Percentiles rank a stretch among this genome's conserved stretches.
phyloP scores from a whole-genome alignment of 2,888 invertebrate genomes.

The Phymatocera aterrima region DNA sequence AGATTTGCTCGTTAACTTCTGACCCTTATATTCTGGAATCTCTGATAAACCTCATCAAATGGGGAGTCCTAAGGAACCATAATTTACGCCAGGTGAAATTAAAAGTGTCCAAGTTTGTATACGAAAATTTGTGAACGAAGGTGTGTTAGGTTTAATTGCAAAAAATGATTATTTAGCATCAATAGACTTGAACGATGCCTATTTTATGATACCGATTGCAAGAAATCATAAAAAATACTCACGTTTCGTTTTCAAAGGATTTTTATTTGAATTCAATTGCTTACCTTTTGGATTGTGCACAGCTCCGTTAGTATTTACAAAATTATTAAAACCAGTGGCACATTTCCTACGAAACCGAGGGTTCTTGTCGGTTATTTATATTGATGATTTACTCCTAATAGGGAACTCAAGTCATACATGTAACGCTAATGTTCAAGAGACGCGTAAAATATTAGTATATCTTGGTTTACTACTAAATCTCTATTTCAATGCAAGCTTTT shows the following conservation, averaged over 20 bases:
- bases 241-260: conserved; percentile 49
- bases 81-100: neutral
- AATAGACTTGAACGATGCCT: conserved; percentile 17
- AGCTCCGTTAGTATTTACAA: conserved; percentile 35
- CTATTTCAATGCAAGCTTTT: conserved; percentile 34
- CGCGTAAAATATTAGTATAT: neutral
- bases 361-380: conserved; percentile 19
- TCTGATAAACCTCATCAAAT: conserved; percentile 7
- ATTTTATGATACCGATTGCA: conserved; percentile 49
- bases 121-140: conserved; percentile 2
- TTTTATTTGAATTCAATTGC: conserved; percentile 52
- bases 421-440: neutral
- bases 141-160: conserved; percentile 46
- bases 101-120: neutral
- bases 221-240: conserved; percentile 52
- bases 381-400: conserved; percentile 32
- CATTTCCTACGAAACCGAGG: conserved; percentile 17
- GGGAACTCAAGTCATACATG: neutral
- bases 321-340: conserved; percentile 20
- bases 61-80: neutral
- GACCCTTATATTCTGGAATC: neutral
- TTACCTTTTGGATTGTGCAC: conserved; percentile 52
- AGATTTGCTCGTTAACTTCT: neutral
- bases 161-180: neutral
- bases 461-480: conserved; percentile 45